These are phyloP conservation scores for Micromys minutus DNA, from an alignment of 2,113 vertebrate genomes.

Conservation along the genomic window DNA sequence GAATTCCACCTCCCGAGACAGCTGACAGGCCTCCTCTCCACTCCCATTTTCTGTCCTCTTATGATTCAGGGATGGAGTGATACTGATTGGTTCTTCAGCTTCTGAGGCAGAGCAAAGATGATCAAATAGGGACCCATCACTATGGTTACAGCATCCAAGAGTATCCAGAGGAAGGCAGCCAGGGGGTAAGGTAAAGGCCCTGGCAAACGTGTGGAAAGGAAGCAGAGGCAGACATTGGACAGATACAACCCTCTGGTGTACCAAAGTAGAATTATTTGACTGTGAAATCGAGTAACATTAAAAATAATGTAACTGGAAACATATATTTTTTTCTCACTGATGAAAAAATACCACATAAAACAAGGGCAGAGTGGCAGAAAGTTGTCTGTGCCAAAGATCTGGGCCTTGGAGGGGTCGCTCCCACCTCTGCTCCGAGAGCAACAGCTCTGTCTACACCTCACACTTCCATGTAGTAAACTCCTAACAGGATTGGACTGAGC, in stretches of 20 bases:
- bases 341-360: slow-evolving; percentile 51
- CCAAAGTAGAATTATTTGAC: slow-evolving; percentile 71
- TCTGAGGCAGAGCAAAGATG: slow-evolving; percentile 38
- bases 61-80: background rate
- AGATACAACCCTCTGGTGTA: slow-evolving; percentile 51
- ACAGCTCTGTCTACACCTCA: background rate
- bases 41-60: background rate
- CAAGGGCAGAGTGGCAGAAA: background rate
- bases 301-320: slow-evolving; percentile 69
- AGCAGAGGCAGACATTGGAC: slow-evolving; percentile 57
- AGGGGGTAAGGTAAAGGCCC: background rate
- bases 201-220: background rate
- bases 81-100: slow-evolving; percentile 49
- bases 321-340: background rate
- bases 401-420: background rate
- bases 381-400: background rate
- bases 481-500: background rate
- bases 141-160: slow-evolving; percentile 56
- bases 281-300: slow-evolving; percentile 74
- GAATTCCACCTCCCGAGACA: background rate
- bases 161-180: slow-evolving; percentile 12
- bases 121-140: slow-evolving; percentile 54
- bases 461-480: rapidly evolving
- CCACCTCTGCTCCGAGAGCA: background rate
- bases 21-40: background rate